These are phyloP conservation scores for Listronotus oregonensis DNA, from an alignment of 1,140 invertebrate genomes.

Conservation along the genomic window DNA sequence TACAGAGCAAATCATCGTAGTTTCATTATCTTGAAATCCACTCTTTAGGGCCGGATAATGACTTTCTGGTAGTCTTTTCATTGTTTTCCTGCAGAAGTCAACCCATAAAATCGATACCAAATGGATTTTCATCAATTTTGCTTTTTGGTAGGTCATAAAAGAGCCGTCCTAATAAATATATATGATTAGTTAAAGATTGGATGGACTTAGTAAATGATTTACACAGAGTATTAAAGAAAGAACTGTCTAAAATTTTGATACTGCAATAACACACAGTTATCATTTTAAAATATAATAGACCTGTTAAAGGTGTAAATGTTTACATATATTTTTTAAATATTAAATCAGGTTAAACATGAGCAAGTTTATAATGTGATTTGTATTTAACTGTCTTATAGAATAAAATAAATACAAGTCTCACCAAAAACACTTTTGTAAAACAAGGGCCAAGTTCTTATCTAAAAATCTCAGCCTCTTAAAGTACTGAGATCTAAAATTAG, in stretches of 20 bases:
- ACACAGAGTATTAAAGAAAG: too few relatives aligned
- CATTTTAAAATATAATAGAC: neutral
- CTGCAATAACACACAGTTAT: too few relatives aligned
- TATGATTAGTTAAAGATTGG: neutral
- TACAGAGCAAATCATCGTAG: constrained; percentile 47
- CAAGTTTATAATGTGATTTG: too few relatives aligned
- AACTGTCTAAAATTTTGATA: too few relatives aligned
- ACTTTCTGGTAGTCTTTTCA: constrained; percentile 44
- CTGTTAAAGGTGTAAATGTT: neutral
- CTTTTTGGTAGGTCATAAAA: constrained; percentile 52
- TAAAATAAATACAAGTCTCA: too few relatives aligned
- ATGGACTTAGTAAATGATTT: neutral
- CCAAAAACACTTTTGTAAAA: too few relatives aligned
- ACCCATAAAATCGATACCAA: constrained; percentile 56
- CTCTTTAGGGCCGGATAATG: constrained; percentile 47
- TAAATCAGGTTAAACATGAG: too few relatives aligned
- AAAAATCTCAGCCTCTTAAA: too few relatives aligned
- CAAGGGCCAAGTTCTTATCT: too few relatives aligned
- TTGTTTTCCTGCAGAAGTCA: constrained; percentile 47
- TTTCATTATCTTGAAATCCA: constrained; percentile 37
- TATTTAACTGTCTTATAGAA: too few relatives aligned
- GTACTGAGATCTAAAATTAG: too few relatives aligned
- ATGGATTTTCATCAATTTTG: constrained; percentile 53
- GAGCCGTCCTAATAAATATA: constrained; percentile 46
- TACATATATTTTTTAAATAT: too few relatives aligned